These are phyloP conservation scores for Ditula angustiorana DNA, from an alignment of 2,888 invertebrate genomes.

Conservation along the genomic window DNA sequence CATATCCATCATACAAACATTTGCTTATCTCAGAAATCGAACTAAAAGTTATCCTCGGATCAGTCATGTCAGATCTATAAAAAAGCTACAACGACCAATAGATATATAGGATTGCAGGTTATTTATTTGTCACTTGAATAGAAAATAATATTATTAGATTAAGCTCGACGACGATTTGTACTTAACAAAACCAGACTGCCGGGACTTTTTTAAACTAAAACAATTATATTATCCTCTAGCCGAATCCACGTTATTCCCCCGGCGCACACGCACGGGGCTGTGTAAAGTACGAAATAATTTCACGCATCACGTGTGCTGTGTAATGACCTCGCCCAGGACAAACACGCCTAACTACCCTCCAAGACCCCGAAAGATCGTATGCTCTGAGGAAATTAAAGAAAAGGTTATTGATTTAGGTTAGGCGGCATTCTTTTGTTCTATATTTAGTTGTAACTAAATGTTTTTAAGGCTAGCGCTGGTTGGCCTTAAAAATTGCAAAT, in stretches of 20 bases:
- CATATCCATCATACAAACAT: too few relatives aligned
- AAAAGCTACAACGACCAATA: too few relatives aligned
- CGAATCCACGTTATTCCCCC: conserved; percentile 57
- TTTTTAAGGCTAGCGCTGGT: background rate
- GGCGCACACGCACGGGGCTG: conserved; percentile 77
- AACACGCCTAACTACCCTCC: conserved; percentile 19
- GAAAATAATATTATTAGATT: too few relatives aligned
- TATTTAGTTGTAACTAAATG: background rate
- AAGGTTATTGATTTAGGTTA: conserved; percentile 32
- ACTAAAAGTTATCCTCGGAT: too few relatives aligned
- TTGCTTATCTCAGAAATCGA: too few relatives aligned
- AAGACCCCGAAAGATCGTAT: conserved; percentile 27
- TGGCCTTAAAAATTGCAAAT: background rate
- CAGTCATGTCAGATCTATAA: too few relatives aligned
- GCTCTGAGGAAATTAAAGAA: conserved; percentile 32
- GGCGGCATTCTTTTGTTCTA: background rate
- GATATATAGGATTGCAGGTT: too few relatives aligned
- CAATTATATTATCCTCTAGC: conserved; percentile 2
- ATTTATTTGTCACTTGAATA: too few relatives aligned
- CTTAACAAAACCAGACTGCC: too few relatives aligned
- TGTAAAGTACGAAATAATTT: conserved; percentile 86
- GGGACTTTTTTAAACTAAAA: background rate
- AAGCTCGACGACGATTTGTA: too few relatives aligned
- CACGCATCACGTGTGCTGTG: conserved; percentile 82
- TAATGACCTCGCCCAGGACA: conserved; percentile 75